phyloP scores from a whole-genome alignment of 2,797 vertebrate species.

The Oceanodroma leucorhoa region DNA sequence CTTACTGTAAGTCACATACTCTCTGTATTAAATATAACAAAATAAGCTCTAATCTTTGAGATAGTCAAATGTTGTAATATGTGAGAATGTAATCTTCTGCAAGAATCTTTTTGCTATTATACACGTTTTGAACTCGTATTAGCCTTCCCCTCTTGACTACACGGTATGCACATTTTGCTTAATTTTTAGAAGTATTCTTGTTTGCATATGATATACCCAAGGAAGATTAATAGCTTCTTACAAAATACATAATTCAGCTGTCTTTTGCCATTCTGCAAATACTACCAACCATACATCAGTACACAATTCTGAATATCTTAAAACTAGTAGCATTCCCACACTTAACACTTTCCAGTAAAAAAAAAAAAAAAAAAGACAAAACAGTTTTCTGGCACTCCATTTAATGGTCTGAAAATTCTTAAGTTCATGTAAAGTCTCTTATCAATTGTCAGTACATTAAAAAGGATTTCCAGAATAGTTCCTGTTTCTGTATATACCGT shows the following conservation, averaged over 20 bases:
- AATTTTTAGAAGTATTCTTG: slow-evolving; percentile 6
- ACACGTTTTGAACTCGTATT: background rate
- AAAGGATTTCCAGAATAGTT: background rate
- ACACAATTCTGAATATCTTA: background rate
- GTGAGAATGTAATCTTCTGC: background rate
- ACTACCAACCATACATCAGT: background rate
- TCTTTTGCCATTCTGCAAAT: slow-evolving; percentile 4
- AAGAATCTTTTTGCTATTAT: slow-evolving; percentile 6
- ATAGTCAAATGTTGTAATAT: background rate
- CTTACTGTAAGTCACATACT: background rate
- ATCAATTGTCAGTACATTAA: background rate
- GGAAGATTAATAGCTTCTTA: slow-evolving; percentile 22
- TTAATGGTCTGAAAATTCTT: background rate
- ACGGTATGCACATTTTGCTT: background rate
- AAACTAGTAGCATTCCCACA: background rate
- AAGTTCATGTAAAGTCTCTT: background rate
- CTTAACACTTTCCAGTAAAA: background rate
- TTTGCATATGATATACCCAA: slow-evolving; percentile 15
- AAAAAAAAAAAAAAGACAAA: background rate
- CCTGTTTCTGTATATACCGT: background rate
- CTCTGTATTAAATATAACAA: slow-evolving; percentile 15
- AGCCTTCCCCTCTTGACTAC: slow-evolving; percentile 4
- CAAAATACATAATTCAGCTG: slow-evolving; percentile 24
- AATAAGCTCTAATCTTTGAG: slow-evolving; percentile 28
- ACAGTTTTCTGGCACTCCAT: background rate